Percentiles rank a stretch among this genome's conserved stretches.
Evolutionary conservation across 2,113 vertebrate species (phyloP).

Genomic region (Syngnathus scovelli): DNA sequence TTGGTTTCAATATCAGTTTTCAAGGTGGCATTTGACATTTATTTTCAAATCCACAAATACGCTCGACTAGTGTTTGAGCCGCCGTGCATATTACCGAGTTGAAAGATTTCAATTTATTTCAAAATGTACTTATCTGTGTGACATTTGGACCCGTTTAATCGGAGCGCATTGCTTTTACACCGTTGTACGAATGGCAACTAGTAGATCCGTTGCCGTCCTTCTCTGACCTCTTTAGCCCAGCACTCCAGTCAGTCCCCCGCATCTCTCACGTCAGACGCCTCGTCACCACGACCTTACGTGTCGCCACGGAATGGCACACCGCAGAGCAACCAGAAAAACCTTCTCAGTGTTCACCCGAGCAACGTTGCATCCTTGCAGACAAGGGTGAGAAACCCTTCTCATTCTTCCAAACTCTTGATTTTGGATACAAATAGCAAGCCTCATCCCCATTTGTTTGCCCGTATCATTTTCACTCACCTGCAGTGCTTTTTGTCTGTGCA

Average conservation of each 20-base stretch:
- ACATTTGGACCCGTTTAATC: no score
- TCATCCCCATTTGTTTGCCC: not conserved
- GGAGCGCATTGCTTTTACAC: no score
- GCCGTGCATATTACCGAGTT: no score
- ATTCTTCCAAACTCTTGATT: not conserved
- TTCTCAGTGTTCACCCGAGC: constrained; percentile 71
- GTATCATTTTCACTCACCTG: not conserved
- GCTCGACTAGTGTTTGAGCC: no score
- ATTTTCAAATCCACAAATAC: no score
- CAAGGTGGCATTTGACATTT: no score
- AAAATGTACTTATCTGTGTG: no score
- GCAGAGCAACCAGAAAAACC: constrained; percentile 86
- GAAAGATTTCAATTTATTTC: no score
- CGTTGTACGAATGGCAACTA: no score
- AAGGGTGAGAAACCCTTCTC: constrained; percentile 73
- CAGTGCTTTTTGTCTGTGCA: constrained; percentile 36
- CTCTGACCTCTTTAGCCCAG: constrained; percentile 71
- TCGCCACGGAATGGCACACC: constrained; percentile 94
- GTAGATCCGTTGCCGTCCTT: no score
- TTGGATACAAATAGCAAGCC: no score
- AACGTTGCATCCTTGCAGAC: constrained; percentile 77
- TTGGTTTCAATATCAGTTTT: no score
- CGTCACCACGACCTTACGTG: constrained; percentile 91
- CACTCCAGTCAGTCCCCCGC: constrained; percentile 94
- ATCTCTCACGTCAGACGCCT: constrained; percentile 92